Evolutionary conservation across 2,888 invertebrate species (phyloP).

Genomic region (Drosophila merina): DNA sequence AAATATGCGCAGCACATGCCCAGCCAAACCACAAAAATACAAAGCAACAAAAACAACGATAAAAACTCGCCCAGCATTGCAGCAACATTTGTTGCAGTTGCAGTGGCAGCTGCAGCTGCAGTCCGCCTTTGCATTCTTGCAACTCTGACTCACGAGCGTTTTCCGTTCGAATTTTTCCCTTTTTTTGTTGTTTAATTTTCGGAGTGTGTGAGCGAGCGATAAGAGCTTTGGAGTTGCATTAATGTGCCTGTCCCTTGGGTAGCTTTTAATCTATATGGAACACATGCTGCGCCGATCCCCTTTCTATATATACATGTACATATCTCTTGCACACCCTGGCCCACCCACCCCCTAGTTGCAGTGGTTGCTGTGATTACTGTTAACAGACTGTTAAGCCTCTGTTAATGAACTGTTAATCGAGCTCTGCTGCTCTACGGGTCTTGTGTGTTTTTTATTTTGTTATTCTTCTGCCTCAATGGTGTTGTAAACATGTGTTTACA

Average conservation of each 20-base stretch:
- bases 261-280: constrained; percentile 68
- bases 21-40: constrained; percentile 55
- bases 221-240: constrained; percentile 53
- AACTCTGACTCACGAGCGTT: constrained; percentile 60
- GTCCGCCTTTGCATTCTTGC: constrained; percentile 48
- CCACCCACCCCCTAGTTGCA: constrained; percentile 5
- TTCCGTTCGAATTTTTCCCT: constrained; percentile 19
- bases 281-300: constrained; percentile 49
- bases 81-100: constrained; percentile 54
- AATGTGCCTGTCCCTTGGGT: constrained; percentile 26
- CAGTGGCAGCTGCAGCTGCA: no score
- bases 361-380: constrained; percentile 47
- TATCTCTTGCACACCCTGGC: constrained; percentile 1
- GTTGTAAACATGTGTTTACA: constrained; percentile 72
- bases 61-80: constrained; percentile 55
- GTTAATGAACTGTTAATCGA: constrained; percentile 42
- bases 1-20: constrained; percentile 56
- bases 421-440: constrained; percentile 3
- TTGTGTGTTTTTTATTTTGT: constrained; percentile 39
- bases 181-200: constrained; percentile 27
- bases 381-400: constrained; percentile 17
- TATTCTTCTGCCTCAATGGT: constrained; percentile 43
- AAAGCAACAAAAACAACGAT: constrained; percentile 24
- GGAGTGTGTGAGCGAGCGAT: constrained; percentile 52
- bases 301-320: no score